phyloP scores from a whole-genome alignment of 2,797 vertebrate species.

The Pipistrellus nathusii region DNA sequence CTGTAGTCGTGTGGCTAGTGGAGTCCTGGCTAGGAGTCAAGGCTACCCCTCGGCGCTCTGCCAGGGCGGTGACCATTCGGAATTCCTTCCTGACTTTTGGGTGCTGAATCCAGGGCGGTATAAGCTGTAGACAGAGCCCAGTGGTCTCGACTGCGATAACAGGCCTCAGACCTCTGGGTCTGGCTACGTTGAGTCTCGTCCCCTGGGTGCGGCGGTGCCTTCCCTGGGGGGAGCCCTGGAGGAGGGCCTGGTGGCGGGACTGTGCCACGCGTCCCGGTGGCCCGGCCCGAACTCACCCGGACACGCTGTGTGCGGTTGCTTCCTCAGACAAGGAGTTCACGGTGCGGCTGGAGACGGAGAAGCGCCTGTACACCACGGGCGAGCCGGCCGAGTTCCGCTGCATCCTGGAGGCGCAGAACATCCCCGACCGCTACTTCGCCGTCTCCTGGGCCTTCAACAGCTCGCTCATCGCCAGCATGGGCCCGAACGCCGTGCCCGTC shows the following conservation, averaged over 20 bases:
- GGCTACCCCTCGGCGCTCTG: neutral
- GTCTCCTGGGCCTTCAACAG: slow-evolving; percentile 99
- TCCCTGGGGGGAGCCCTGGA: neutral
- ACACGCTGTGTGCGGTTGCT: neutral
- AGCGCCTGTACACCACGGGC: slow-evolving; percentile 94
- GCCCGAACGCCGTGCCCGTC: slow-evolving; percentile 94
- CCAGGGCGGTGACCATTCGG: neutral
- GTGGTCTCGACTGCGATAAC: neutral
- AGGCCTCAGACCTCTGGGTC: neutral
- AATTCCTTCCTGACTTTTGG: neutral
- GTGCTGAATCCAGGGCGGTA: neutral
- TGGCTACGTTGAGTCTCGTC: neutral
- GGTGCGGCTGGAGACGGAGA: slow-evolving; percentile 96
- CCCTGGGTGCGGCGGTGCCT: neutral
- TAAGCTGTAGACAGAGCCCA: neutral
- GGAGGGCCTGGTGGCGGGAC: neutral
- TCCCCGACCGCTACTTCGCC: slow-evolving; percentile 96
- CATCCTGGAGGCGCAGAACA: slow-evolving; percentile 96
- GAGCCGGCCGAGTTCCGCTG: slow-evolving; percentile 96
- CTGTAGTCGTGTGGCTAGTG: neutral
- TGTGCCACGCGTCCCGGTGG: neutral
- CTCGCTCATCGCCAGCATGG: slow-evolving; percentile 96
- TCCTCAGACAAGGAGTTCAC: slow-evolving; percentile 95
- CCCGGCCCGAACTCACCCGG: neutral
- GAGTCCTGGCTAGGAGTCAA: neutral